Conservation (phyloP, 2,113 vertebrate genomes). For the Zapornia atra region DNA sequence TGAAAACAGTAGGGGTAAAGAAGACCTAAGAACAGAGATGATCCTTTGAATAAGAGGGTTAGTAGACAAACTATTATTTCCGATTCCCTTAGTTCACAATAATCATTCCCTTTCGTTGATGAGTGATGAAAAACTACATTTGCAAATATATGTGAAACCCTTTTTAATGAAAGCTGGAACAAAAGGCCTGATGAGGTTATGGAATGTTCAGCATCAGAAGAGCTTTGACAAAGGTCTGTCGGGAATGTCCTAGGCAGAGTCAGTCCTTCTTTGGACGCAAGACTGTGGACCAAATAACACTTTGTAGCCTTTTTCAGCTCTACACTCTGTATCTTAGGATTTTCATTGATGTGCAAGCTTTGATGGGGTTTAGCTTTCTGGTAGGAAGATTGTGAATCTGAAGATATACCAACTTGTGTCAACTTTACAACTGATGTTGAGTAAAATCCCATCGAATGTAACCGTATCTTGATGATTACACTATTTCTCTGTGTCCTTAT, state of each 20-base stretch:
- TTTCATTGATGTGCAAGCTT: not conserved
- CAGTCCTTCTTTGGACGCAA: not conserved
- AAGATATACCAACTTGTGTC: not conserved
- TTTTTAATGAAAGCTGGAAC: not conserved
- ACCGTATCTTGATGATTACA: not conserved
- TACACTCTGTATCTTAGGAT: not conserved
- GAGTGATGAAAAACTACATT: not conserved
- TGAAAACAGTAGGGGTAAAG: not conserved
- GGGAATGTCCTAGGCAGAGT: not conserved
- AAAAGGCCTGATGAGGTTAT: not conserved
- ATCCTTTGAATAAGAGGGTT: not conserved
- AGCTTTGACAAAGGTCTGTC: not conserved
- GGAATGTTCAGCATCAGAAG: not conserved
- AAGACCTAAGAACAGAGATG: not conserved
- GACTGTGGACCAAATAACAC: not conserved
- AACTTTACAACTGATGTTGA: not conserved
- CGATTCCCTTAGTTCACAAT: not conserved
- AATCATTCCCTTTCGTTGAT: not conserved
- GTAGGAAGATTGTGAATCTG: not conserved
- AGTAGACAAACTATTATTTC: not conserved
- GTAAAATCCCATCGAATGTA: not conserved
- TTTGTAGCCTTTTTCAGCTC: not conserved
- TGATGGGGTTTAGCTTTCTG: conserved; percentile 1
- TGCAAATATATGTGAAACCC: not conserved
- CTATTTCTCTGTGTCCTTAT: conserved; percentile 29